phyloP scores from a whole-genome alignment of 2,888 invertebrate species.

The Diachrysia chrysitis region DNA sequence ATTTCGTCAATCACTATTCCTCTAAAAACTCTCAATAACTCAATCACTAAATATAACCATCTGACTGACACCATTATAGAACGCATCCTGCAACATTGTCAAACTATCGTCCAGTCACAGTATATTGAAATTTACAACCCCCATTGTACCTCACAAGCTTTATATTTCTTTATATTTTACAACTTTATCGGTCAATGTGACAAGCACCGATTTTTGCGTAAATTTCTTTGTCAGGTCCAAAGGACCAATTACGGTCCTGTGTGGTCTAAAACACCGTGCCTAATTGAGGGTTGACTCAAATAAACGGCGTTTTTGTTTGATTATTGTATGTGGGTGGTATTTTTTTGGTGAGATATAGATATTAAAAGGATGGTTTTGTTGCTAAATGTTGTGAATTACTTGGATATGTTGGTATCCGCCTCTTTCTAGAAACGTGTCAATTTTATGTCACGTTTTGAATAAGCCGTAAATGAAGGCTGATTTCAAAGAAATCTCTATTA shows the following conservation, averaged over 20 bases:
- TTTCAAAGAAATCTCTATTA: neutral
- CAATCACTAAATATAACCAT: constrained; percentile 36
- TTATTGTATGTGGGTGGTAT: constrained; percentile 49
- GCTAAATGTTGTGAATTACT: constrained; percentile 33
- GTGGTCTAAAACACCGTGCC: constrained; percentile 62
- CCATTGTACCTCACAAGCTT: constrained; percentile 70
- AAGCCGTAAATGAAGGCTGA: neutral
- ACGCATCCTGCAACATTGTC: constrained; percentile 73
- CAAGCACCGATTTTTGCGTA: constrained; percentile 66
- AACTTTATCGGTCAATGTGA: constrained; percentile 76
- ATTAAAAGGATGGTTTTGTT: constrained; percentile 29
- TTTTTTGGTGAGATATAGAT: constrained; percentile 31
- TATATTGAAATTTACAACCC: constrained; percentile 83
- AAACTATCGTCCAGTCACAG: constrained; percentile 64
- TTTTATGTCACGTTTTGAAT: constrained; percentile 7
- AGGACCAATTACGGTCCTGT: constrained; percentile 65
- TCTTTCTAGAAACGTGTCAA: constrained; percentile 48
- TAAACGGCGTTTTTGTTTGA: constrained; percentile 56
- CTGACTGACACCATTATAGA: constrained; percentile 61
- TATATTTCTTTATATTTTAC: constrained; percentile 77
- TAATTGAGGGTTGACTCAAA: constrained; percentile 66
- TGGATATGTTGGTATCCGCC: constrained; percentile 25
- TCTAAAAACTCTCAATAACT: constrained; percentile 25
- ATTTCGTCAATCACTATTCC: no score
- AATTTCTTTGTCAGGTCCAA: constrained; percentile 59